phyloP scores from a whole-genome alignment of 2,113 vertebrate species.

The Hirundichthys speculiger region DNA sequence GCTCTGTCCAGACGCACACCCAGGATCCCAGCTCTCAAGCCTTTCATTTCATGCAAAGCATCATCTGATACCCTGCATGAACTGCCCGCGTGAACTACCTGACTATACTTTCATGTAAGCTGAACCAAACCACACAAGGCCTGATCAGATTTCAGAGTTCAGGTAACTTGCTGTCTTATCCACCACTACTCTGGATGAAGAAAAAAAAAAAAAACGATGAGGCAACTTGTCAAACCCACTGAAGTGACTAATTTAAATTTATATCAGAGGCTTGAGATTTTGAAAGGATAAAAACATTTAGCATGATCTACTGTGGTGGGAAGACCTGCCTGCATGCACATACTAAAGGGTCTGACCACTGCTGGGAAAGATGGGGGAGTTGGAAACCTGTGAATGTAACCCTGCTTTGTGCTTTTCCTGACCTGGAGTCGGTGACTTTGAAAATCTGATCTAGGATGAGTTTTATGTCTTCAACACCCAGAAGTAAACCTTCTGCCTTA shows the following conservation, averaged over 20 bases:
- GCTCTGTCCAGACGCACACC: constrained; percentile 37
- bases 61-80: constrained; percentile 33
- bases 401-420: constrained; percentile 66
- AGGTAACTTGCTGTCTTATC: constrained; percentile 5
- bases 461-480: constrained; percentile 16
- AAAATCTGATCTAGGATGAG: constrained; percentile 46
- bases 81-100: constrained; percentile 14
- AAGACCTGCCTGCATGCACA: constrained; percentile 45
- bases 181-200: neutral
- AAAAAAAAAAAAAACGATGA: neutral
- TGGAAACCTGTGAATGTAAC: constrained; percentile 82
- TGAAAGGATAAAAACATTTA: constrained; percentile 18
- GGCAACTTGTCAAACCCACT: constrained; percentile 1
- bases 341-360: constrained; percentile 77
- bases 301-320: constrained; percentile 58
- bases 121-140: constrained; percentile 21
- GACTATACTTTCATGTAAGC: constrained; percentile 8
- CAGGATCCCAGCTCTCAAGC: constrained; percentile 38
- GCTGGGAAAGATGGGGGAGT: constrained; percentile 27
- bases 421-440: constrained; percentile 42
- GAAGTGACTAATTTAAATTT: constrained; percentile 10
- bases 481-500: constrained; percentile 12
- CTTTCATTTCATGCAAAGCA: constrained; percentile 17
- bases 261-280: constrained; percentile 19
- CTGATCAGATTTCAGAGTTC: constrained; percentile 14